Base-by-base conservation (phyloP, 1,140 invertebrate genomes). In the Holcopasites calliopsidis region DNA sequence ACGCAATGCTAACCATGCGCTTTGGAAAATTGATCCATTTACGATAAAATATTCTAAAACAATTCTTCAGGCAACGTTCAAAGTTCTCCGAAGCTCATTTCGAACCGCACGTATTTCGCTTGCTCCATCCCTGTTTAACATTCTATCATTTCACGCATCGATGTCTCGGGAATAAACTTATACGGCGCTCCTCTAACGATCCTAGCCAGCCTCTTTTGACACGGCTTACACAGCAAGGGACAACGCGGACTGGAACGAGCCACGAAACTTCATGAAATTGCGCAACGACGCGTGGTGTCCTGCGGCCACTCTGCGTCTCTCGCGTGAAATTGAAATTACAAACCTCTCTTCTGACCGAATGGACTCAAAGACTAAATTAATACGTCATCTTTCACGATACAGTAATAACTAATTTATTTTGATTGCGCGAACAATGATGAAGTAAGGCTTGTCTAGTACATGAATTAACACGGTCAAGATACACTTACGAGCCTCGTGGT, bases 291-390 rank as follows among this genome's bases (percentile, higher is more conserved):
- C 77, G 80, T 80, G 70, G 62, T 83, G 80, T 77, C 76, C 84
- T 57, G 58, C 52, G 76, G 80, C 84, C 80, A 71, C 72, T 79
- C 70, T 77, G 77, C 61, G 68, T 60, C 71, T 69, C 58, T 72
- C 47, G 40, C 49, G 77, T 87, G 76, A 87, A 87, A 87, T 87
- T 87, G 84, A 85, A 85, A 87, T 86, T 80, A 83, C 85, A 83
- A 80, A 69, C 79, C 55, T n/a, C 26, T 21, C 58, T 38, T 62
- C 28, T 5, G 40, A 13, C 31, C 11, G 4, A 16, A 10, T 18
- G 1, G 0, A 7, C 21, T 13, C 28, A 16, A 10, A 7, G 10
- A 5, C 7, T 35, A 11, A 49, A 72, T 72, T 72, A 71, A 71
- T 61, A 35, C 33, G 6, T 38, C 3, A 2, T 13, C 31, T 31